phyloP scores from a whole-genome alignment of 2,888 invertebrate species.

The Uloborus plumipes region DNA sequence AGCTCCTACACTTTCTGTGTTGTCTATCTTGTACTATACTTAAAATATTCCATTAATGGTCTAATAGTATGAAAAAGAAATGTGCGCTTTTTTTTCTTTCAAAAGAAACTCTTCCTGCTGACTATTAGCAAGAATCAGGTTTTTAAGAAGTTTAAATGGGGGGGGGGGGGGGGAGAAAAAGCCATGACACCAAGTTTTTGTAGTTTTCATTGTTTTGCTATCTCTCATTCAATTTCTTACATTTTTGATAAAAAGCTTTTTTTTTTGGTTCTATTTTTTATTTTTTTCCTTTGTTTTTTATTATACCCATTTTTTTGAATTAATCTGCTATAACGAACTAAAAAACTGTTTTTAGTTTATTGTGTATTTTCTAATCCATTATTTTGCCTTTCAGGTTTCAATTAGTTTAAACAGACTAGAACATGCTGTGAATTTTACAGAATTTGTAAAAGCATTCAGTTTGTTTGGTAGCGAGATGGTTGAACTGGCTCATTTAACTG shows the following conservation, averaged over 20 bases:
- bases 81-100: no score
- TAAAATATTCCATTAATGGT: no score
- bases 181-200: no score
- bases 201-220: no score
- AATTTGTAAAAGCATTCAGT: conserved; percentile 98
- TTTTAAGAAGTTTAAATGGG: no score
- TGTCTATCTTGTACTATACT: no score
- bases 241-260: background rate
- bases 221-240: background rate
- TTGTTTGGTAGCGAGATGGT: conserved; percentile 99
- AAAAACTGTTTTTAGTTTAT: background rate
- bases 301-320: background rate
- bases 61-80: no score
- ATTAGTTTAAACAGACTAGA: conserved; percentile 72
- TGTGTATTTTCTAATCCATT: background rate
- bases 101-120: no score
- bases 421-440: conserved; percentile 78
- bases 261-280: background rate
- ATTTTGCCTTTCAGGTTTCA: conserved; percentile 57
- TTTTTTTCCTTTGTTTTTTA: background rate
- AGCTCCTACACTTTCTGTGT: no score
- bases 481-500: conserved; percentile 94
- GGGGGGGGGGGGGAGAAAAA: no score
- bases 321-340: background rate
- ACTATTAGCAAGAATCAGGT: no score